phyloP scores from a whole-genome alignment of 2,113 vertebrate species.

The Xiphorhynchus elegans region DNA sequence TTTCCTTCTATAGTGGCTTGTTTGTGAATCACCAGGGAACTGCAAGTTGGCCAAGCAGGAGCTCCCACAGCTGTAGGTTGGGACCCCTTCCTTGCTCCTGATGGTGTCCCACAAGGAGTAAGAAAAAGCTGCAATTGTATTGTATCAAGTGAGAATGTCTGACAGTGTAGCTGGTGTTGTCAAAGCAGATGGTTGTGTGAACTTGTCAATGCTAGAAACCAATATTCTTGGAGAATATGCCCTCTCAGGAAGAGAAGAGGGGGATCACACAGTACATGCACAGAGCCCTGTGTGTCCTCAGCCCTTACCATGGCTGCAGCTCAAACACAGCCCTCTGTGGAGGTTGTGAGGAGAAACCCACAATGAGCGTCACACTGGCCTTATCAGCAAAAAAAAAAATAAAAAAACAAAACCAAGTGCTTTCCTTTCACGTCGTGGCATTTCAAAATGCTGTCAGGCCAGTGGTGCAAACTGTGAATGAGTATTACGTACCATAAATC shows the following conservation, averaged over 20 bases:
- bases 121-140: neutral
- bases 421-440: neutral
- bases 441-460: conserved; percentile 18
- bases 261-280: fast-evolving
- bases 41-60: neutral
- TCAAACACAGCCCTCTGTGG: neutral
- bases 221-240: neutral
- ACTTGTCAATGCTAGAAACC: neutral
- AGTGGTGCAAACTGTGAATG: conserved; percentile 23
- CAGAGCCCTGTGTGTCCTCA: neutral
- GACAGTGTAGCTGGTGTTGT: fast-evolving
- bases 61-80: neutral
- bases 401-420: neutral
- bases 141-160: neutral
- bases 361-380: fast-evolving
- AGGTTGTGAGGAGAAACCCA: neutral
- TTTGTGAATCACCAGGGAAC: conserved; percentile 15
- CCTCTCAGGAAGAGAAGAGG: neutral
- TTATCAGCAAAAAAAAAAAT: neutral
- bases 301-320: neutral
- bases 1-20: neutral
- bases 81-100: neutral
- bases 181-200: neutral
- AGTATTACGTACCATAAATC: conserved; percentile 40
- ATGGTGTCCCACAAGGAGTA: neutral